Conservation (phyloP, 2,797 vertebrate species). For the Cryptoprocta ferox region DNA sequence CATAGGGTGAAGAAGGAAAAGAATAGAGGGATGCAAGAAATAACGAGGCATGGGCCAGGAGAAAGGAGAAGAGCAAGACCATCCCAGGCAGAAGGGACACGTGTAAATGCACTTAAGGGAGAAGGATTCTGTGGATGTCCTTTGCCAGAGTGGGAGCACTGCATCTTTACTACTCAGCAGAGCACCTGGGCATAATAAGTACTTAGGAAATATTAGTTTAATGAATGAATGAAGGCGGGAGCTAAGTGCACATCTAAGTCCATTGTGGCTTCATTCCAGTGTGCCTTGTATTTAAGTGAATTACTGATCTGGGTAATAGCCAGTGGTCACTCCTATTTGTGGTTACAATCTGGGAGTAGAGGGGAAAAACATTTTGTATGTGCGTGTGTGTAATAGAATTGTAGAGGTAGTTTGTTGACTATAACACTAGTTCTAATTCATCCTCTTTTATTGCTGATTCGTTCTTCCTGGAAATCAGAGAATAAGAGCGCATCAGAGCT, state of each 20-base stretch:
- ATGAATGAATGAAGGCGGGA: background rate
- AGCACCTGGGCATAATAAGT: background rate
- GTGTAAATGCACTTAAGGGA: background rate
- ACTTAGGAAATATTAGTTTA: background rate
- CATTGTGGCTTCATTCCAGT: background rate
- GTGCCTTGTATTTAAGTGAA: background rate
- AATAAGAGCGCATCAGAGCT: background rate
- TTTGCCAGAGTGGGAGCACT: background rate
- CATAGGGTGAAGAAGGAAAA: background rate
- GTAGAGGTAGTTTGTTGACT: background rate
- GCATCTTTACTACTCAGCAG: background rate
- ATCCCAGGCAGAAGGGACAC: background rate
- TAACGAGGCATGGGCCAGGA: background rate
- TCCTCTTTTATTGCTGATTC: background rate
- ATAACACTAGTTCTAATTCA: background rate
- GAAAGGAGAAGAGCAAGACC: background rate
- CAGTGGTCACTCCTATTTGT: background rate
- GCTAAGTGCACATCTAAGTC: background rate
- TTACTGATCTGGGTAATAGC: background rate
- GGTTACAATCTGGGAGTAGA: background rate
- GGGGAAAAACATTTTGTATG: background rate
- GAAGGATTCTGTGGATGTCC: background rate
- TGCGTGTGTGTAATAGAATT: background rate
- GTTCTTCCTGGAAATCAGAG: slow-evolving; percentile 18
- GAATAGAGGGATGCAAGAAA: background rate